Percentiles rank a stretch among this genome's conserved stretches.
phyloP scores from a whole-genome alignment of 2,797 vertebrate species.

The Malacoraja senta region DNA sequence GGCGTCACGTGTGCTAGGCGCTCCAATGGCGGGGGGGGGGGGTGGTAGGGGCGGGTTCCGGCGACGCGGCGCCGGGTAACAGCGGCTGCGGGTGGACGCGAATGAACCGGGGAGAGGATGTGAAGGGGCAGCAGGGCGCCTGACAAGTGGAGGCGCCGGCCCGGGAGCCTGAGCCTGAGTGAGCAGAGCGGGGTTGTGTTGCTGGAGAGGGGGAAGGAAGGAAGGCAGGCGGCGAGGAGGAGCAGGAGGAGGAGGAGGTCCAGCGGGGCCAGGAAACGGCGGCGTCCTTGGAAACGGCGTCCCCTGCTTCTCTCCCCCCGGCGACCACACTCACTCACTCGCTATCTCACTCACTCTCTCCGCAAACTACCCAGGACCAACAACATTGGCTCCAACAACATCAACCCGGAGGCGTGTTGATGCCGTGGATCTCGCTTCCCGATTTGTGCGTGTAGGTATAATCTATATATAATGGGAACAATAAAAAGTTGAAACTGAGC shows the following conservation, averaged over 20 bases:
- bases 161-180: too few relatives aligned
- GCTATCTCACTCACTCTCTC: background rate
- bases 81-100: background rate
- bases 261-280: background rate
- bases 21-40: slow-evolving; percentile 13
- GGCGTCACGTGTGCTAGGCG: background rate
- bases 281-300: background rate
- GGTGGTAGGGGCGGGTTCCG: too few relatives aligned
- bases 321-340: background rate
- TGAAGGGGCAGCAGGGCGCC: background rate
- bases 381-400: background rate
- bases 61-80: background rate
- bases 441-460: background rate
- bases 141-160: too few relatives aligned
- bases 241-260: background rate
- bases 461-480: background rate
- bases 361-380: too few relatives aligned
- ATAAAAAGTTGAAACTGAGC: background rate
- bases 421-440: background rate
- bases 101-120: background rate
- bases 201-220: too few relatives aligned
- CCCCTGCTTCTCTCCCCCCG: background rate
- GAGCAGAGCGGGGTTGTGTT: background rate
- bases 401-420: background rate
- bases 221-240: background rate